phyloP scores from a whole-genome alignment of 92 coral and sea anemone species.

The Diadumene lineata region DNA sequence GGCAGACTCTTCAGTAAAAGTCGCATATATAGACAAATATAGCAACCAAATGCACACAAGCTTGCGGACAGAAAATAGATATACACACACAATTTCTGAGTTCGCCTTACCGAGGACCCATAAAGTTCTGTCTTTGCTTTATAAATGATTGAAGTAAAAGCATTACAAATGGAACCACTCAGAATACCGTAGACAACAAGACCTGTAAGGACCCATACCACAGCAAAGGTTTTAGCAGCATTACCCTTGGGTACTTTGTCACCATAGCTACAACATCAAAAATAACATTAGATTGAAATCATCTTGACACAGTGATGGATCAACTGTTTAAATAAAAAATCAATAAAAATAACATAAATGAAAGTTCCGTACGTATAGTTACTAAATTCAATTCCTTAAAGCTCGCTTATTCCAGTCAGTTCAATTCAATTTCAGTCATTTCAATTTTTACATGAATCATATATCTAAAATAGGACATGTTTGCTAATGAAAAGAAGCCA shows the following conservation, averaged over 20 bases:
- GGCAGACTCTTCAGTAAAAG: neutral
- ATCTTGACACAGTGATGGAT: too few relatives aligned
- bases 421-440: too few relatives aligned
- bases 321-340: too few relatives aligned
- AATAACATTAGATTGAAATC: neutral
- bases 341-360: too few relatives aligned
- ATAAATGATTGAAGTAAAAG: slow-evolving; percentile 49
- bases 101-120: slow-evolving; percentile 34
- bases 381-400: too few relatives aligned
- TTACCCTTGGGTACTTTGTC: slow-evolving; percentile 57
- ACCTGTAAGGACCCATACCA: slow-evolving; percentile 55
- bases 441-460: too few relatives aligned
- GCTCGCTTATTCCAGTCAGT: too few relatives aligned
- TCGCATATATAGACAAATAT: neutral
- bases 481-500: too few relatives aligned
- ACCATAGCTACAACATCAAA: slow-evolving; percentile 47
- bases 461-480: too few relatives aligned
- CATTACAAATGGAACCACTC: slow-evolving; percentile 57
- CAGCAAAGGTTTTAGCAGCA: slow-evolving; percentile 49
- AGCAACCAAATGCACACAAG: neutral
- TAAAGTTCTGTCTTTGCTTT: slow-evolving; percentile 44
- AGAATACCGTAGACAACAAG: slow-evolving; percentile 61
- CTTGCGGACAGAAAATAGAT: neutral
- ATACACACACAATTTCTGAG: too few relatives aligned
- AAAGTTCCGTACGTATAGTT: too few relatives aligned